Evolutionary conservation across 2,797 vertebrate species (phyloP).

Genomic region (Rhinichthys osculus): DNA sequence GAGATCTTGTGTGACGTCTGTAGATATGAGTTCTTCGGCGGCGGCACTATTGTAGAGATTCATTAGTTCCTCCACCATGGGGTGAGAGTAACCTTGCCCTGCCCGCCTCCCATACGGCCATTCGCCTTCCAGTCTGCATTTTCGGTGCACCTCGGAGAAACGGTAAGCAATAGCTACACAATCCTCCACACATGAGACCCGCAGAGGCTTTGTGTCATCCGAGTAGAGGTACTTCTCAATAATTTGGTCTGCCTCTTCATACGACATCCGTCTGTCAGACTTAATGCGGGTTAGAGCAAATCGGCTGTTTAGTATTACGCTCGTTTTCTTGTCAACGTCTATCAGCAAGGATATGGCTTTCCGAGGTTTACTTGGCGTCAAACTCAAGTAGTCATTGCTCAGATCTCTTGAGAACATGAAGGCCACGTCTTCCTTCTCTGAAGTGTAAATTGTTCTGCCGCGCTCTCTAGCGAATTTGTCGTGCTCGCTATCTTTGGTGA

Average conservation of each 20-base stretch:
- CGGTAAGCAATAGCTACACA: constrained; percentile 46
- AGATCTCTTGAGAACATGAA: constrained; percentile 46
- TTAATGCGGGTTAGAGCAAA: constrained; percentile 27
- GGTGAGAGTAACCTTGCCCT: constrained; percentile 15
- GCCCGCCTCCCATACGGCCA: constrained; percentile 18
- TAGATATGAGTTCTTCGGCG: constrained; percentile 53
- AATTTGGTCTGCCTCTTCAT: constrained; percentile 29
- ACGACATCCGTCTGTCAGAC: constrained; percentile 38
- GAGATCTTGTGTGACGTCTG: constrained; percentile 45
- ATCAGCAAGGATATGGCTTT: constrained; percentile 50
- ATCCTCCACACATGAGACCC: constrained; percentile 3
- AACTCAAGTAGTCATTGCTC: constrained; percentile 29
- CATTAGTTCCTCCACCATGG: constrained; percentile 61
- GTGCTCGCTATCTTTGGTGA: constrained; percentile 46
- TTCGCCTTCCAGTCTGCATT: constrained; percentile 34
- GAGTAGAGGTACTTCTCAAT: constrained; percentile 24
- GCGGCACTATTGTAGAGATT: constrained; percentile 53
- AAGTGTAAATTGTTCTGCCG: constrained; percentile 51
- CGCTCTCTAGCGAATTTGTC: constrained; percentile 22
- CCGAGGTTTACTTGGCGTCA: not conserved
- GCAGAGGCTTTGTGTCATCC: not conserved
- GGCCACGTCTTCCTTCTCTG: not conserved
- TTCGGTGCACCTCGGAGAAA: constrained; percentile 44
- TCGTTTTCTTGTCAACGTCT: constrained; percentile 39
- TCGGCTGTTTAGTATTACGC: not conserved